Evolutionary conservation across 2,888 invertebrate species (phyloP), one percentile per base, ranked within the genome.

Genomic region (Drosophila helvetica): DNA sequence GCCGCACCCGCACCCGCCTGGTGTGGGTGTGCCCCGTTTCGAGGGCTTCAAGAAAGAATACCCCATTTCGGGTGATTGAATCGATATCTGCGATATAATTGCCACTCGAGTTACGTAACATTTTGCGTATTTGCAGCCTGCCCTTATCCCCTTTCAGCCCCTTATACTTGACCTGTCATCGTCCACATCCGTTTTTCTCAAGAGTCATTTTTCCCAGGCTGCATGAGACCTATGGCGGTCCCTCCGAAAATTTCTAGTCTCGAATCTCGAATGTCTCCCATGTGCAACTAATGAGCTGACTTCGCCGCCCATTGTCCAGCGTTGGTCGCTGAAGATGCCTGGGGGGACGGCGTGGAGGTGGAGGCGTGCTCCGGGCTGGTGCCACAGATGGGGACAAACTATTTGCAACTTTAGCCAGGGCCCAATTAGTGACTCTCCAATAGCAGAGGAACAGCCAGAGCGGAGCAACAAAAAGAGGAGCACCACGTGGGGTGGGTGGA

Each of bases 371-470:
- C 1, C 7, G 15, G 53, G 18, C 12, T 12, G 6, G 43, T 12
- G 10, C 30, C n/a, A 30, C 58, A 65, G 65, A 47, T 70, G 30
- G 57, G 65, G 58, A 56, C 70, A 70, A 88, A 80, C 84, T 86
- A 86, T 83, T 78, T 69, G 70, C 61, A 89, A 89, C 74, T 85
- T 66, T 71, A 64, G 82, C 64, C 78, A 66, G 65, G 74, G 82
- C 65, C 82, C 89, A 83, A 83, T 83, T 83, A 83, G 82, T 81
- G 86, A 76, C 82, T 80, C 89, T 89, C 89, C 76, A 87, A 81
- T 78, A 69, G 73, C 64, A 59, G 53, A 59, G 53, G 15, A 9
- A 38, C 46, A 63, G 45, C 27, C 38, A 6, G 38, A 6, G 38
- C 18, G n/a, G 17, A 22, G 7, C 18, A 47, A 19, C 42, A 43